Evolutionary conservation across 2,888 invertebrate genomes (phyloP).

Genomic region (Caenorhabditis auriculariae): DNA sequence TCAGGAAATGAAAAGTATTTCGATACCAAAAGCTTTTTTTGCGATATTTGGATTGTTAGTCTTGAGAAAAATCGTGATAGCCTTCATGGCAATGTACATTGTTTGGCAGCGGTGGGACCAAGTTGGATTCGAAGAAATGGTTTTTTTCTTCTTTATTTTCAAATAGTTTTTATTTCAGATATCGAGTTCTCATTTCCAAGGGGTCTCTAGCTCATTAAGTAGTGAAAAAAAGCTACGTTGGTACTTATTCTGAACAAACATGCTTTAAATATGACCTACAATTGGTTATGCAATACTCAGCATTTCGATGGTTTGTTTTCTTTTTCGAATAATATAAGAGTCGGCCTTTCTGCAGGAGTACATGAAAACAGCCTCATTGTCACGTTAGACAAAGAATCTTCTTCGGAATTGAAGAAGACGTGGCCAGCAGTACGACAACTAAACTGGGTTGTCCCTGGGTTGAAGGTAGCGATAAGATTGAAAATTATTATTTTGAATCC

Average conservation of each 20-base stretch:
- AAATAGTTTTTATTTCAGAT: constrained; percentile 8
- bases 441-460: constrained; percentile 37
- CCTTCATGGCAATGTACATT: constrained; percentile 46
- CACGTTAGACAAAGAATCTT: constrained; percentile 47
- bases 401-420: constrained; percentile 17
- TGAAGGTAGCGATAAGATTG: constrained; percentile 25
- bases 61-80: constrained; percentile 47
- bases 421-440: constrained; percentile 48
- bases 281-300: constrained; percentile 60
- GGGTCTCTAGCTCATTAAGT: neutral
- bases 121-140: constrained; percentile 44
- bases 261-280: constrained; percentile 60
- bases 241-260: constrained; percentile 56
- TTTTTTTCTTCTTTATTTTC: constrained; percentile 9
- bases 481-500: neutral
- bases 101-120: constrained; percentile 39
- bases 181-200: neutral
- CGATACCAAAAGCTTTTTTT: constrained; percentile 6
- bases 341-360: constrained; percentile 34
- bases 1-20: neutral
- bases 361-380: constrained; percentile 50
- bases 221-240: constrained; percentile 1
- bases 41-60: constrained; percentile 26
- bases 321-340: constrained; percentile 3
- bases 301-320: constrained; percentile 30